phyloP scores from a whole-genome alignment of 2,888 invertebrate genomes.

The Bedellia somnulentella region DNA sequence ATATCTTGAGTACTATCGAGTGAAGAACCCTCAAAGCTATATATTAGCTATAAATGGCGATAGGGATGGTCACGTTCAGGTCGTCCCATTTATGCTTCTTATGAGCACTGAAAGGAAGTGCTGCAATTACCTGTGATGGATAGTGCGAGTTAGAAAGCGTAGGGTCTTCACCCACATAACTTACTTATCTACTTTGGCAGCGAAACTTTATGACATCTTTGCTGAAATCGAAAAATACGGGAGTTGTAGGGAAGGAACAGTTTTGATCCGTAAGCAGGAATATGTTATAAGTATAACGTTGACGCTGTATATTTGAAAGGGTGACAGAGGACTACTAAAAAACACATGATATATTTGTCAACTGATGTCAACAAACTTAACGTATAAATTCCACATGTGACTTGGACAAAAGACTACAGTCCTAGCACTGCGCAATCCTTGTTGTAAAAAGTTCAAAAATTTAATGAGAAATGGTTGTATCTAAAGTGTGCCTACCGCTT shows the following conservation, averaged over 20 bases:
- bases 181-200: slow-evolving; percentile 43
- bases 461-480: too few species aligned
- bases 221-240: slow-evolving; percentile 46
- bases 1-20: too few species aligned
- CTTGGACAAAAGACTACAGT: too few species aligned
- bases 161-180: slow-evolving; percentile 42
- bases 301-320: too few species aligned
- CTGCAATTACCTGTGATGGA: slow-evolving; percentile 49
- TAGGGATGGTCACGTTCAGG: slow-evolving; percentile 41
- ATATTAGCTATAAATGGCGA: slow-evolving; percentile 28
- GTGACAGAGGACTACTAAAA: too few species aligned
- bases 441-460: slow-evolving; percentile 2
- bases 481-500: too few species aligned
- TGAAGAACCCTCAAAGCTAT: slow-evolving; percentile 1
- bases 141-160: slow-evolving; percentile 38
- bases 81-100: slow-evolving; percentile 42
- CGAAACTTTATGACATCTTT: slow-evolving; percentile 50
- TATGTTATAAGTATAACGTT: not conserved
- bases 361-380: too few species aligned
- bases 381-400: too few species aligned
- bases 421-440: too few species aligned
- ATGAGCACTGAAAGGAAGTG: slow-evolving; percentile 36
- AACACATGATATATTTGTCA: too few species aligned
- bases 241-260: too few species aligned
- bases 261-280: not conserved